Evolutionary conservation across 2,797 vertebrate genomes (phyloP).

Genomic region (Pangasius krempfi): DNA sequence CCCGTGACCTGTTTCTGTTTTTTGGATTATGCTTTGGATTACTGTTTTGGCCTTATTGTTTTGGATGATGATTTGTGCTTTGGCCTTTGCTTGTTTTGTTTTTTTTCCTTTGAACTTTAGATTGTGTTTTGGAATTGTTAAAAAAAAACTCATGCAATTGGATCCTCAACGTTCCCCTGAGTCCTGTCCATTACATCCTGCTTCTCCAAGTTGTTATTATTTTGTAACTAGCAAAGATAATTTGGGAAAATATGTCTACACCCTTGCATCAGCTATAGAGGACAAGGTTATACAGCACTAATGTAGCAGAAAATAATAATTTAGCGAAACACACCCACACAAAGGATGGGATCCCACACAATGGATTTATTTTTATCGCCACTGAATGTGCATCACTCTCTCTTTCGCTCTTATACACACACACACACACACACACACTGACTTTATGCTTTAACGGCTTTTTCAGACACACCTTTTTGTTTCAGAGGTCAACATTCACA

Average conservation of each 20-base stretch:
- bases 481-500: constrained; percentile 29
- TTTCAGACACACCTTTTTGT: constrained; percentile 21
- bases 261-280: not conserved
- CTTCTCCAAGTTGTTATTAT: not conserved
- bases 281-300: not conserved
- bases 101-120: not conserved
- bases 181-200: not conserved
- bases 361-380: not conserved
- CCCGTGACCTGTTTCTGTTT: not conserved
- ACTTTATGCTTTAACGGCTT: constrained; percentile 13
- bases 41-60: not conserved
- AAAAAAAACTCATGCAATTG: not conserved
- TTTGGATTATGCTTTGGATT: not conserved
- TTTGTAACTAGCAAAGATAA: not conserved
- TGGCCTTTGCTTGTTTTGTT: not conserved
- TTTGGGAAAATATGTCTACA: not conserved
- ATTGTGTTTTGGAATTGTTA: not conserved
- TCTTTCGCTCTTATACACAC: not conserved
- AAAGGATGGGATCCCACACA: not conserved
- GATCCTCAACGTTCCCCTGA: not conserved
- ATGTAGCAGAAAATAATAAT: constrained; percentile 16
- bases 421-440: constrained; percentile 15
- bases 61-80: not conserved
- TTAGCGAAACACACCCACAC: not conserved
- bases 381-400: not conserved